Evolutionary conservation across 2,888 invertebrate species (phyloP), one percentile per base, ranked within the genome.

Genomic region (Tetanocera ferruginea): DNA sequence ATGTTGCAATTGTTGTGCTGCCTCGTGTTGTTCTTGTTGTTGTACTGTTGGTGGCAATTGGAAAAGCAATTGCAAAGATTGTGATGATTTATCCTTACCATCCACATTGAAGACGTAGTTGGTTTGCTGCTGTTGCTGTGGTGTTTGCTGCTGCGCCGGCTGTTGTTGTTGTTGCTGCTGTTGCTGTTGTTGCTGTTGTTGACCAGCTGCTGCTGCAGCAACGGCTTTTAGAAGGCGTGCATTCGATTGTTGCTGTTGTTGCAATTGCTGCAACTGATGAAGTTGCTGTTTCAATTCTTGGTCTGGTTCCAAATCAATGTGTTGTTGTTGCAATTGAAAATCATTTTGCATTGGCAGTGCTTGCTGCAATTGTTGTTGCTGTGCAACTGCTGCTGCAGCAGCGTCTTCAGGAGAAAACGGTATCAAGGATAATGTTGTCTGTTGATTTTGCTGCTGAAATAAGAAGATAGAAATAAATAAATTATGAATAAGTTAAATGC

Each of bases 51-150:
- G 83, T 78, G 90, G 90, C 79, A 90, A 78, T 84, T 90, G 90
- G 80, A 89, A 90, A 17, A 90, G 81, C 74, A 90, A 83, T 82
- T 90, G 90, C 77, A 90, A 82, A 9, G 90, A 89, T 67, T 88
- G 88, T 5, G 90, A 86, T 66, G 87, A 87, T 77, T 90, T 90
- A 60, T 90, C 90, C 8, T 86, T 84, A 8, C 84, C 85, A 76
- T 90, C 90, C 37, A 90, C 88, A 81, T 90, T 90, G 73, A 90
- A 90, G 43, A 90, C 88, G 83, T 88, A 90, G 79, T 90, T 90
- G 28, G 89, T 84, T 60, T 83, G 83, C 23, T 85, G 87, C 19
- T 84, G 88, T 78, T 85, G 87, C 37, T 83, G 83, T 25, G 82
- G 76, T 57, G 82, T 81, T 17, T 76, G 79, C 60, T 80, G 77